These are phyloP conservation scores for Dryococelus australis DNA, from an alignment of 2,888 invertebrate species.

Conservation along the genomic window DNA sequence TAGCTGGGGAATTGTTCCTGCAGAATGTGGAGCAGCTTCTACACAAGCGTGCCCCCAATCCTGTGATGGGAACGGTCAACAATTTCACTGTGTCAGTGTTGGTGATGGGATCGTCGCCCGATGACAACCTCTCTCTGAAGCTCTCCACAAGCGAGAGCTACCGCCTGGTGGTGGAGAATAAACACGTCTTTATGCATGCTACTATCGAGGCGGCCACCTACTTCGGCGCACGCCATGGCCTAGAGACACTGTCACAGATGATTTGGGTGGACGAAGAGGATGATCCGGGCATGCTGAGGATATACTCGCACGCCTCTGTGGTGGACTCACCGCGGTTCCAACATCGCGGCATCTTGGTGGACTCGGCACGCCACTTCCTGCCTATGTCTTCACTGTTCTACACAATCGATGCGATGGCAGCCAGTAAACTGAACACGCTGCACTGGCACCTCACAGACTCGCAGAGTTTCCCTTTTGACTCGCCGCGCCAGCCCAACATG, in stretches of 20 bases:
- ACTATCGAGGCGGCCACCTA: constrained; percentile 45
- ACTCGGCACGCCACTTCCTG: constrained; percentile 67
- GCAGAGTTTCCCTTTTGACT: constrained; percentile 63
- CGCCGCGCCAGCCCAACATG: constrained; percentile 53
- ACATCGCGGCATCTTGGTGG: constrained; percentile 62
- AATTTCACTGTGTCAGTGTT: constrained; percentile 17
- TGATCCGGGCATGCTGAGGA: constrained; percentile 34
- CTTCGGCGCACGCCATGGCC: constrained; percentile 50
- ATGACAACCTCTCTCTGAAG: constrained; percentile 18
- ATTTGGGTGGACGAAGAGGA: constrained; percentile 74
- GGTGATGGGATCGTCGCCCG: not conserved
- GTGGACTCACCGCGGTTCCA: constrained; percentile 62
- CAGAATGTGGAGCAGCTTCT: constrained; percentile 53
- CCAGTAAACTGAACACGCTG: constrained; percentile 62
- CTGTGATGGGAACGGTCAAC: not conserved
- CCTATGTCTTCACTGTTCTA: constrained; percentile 56
- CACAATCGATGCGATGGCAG: constrained; percentile 61
- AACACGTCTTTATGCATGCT: constrained; percentile 24
- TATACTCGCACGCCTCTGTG: constrained; percentile 49
- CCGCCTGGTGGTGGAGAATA: not conserved
- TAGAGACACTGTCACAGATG: constrained; percentile 51
- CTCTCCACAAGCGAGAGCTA: constrained; percentile 40
- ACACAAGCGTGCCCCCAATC: not conserved
- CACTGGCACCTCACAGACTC: constrained; percentile 61
- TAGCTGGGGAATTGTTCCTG: constrained; percentile 64